These are phyloP conservation scores for Rattus rattus DNA, from an alignment of 2,113 vertebrate species.

Conservation along the genomic window DNA sequence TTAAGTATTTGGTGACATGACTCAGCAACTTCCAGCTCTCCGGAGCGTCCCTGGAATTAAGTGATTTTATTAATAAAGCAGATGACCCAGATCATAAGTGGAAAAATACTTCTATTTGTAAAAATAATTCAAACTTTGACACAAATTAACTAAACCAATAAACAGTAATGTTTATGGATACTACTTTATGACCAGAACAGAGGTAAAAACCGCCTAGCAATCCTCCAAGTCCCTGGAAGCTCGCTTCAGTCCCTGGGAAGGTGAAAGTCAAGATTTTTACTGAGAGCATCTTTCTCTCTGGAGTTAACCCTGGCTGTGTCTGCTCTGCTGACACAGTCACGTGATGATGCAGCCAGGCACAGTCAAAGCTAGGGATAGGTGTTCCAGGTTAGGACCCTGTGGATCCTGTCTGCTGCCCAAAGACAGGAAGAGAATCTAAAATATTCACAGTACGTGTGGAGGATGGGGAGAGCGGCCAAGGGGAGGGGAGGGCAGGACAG, in stretches of 20 bases:
- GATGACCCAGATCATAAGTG: constrained; percentile 8
- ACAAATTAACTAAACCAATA: constrained; percentile 35
- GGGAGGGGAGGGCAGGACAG: background rate
- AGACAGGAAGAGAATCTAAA: background rate
- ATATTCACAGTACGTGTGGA: background rate
- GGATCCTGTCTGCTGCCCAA: background rate
- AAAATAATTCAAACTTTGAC: constrained; percentile 6
- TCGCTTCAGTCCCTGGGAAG: background rate
- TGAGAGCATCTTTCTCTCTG: background rate
- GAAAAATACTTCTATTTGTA: constrained; percentile 17
- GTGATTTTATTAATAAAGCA: constrained; percentile 37
- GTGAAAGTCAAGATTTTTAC: background rate
- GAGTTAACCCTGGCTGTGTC: background rate
- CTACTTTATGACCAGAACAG: background rate
- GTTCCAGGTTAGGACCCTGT: background rate
- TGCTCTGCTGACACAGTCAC: background rate
- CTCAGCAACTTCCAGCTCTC: constrained; percentile 27
- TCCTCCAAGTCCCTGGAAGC: background rate
- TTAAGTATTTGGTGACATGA: constrained; percentile 36
- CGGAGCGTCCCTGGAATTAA: background rate
- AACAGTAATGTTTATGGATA: constrained; percentile 39
- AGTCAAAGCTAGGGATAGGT: background rate
- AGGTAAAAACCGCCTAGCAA: background rate
- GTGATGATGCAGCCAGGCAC: background rate
- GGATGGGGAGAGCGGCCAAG: background rate